Base-by-base conservation (phyloP, 2,888 invertebrate genomes). In the Aspidiotus destructor region DNA sequence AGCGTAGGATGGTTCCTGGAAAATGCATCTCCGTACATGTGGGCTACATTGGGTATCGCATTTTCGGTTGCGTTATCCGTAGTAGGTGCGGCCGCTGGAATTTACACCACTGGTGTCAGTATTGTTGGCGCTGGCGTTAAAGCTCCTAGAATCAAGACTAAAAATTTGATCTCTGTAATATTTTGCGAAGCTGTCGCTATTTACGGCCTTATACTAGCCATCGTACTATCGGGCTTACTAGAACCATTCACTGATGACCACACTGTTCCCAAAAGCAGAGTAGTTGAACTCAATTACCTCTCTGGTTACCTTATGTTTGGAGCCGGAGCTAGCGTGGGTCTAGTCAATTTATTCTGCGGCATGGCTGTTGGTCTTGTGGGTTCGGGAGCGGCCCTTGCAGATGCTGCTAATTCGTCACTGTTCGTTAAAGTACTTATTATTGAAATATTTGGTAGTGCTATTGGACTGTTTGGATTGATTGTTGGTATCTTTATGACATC, bases 141-240 rank as follows among this genome's bases (percentile, higher is more conserved):
- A 80, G 94, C 97, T 48, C 99, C 99, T 10, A 83, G 98, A 75
- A 99, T 99, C 79, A 94, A 97, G 80, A 99, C 99, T 69, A 99
- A 99, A 81, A 99, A 99, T 80, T 85, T 99, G 77, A 96, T 99
- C 77, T 98, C 97, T 64, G 96, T 99, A 74, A 99, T 99, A 79
- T 99, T 99, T 83, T 99, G 99, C 78, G 99, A 99, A 81, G 99
- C 99, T 73, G 99, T 99, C 6, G 99, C 99, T 72, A 99, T 99
- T 80, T 99, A 99, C 79, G 99, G 99, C 41, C 84, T 99, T 72
- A 99, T 99, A 76, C 95, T 97, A 75, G 97, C 99, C 60, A 98
- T 99, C 77, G 96, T 99, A 53, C 83, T 99, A 71, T 91, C 92
- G 55, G 93, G 93, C 73, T 84, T 87, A 77, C 80, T 92, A 74